Base-by-base conservation (phyloP, 2,113 vertebrate species). In the Phaethornis superciliosus region DNA sequence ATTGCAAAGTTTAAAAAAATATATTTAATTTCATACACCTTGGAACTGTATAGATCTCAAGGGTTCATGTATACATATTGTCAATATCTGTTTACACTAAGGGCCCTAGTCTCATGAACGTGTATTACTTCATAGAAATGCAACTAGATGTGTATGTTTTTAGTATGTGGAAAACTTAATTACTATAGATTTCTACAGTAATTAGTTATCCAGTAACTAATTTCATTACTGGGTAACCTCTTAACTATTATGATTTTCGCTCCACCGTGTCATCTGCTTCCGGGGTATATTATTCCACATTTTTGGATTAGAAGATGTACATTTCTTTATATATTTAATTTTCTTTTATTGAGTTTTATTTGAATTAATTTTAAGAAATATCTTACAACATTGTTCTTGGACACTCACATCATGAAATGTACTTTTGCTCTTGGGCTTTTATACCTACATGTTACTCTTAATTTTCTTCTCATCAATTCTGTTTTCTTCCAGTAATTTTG, bases 391-490 rank as follows among this genome's bases (percentile, higher is more conserved):
- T 20, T 47, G 21, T 69, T 91, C 49, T 84, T 83, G 82, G 65
- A 81, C 47, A 46, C 21, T 81, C 23, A 3, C n/a, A 78, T 87
- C 33, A 74, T 72, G 82, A 92, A 49, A 78, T n/a, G 10, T 70
- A 68, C 49, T 93, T 90, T 85, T 93, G 79, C 52, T 89, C 71
- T 88, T 88, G 62, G 81, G 63, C 60, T 92, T 58, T 88, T 88
- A 68, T 47, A 72, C 81, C 67, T 85, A 75, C 44, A 27, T 14
- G 35, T 56, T 96, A 94, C 24, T 16, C 22, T 88, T 88, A 72
- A 79, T 85, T 94, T 95, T 94, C 52, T 86, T 81, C 76, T 95
- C 75, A 91, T 95, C 93, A 93, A 68, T 93, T 94, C 70, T 93
- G 76, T 69, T 89, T 93, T 32, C 70, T 90, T 92, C 42, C 14